Evolutionary conservation across 2,113 vertebrate genomes (phyloP).

Genomic region (Pelodiscus sinensis): DNA sequence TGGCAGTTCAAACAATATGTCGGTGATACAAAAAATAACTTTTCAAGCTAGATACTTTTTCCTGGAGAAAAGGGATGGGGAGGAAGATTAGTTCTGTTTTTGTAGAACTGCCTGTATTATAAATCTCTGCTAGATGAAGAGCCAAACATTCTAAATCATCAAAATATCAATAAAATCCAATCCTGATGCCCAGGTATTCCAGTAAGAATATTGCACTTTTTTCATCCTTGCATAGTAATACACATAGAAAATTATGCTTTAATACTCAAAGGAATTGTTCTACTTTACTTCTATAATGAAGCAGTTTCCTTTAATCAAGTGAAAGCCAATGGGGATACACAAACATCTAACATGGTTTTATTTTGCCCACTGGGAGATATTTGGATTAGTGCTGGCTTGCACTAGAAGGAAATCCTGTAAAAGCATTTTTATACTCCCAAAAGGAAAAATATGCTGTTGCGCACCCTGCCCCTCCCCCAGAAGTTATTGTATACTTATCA

Average conservation of each 20-base stretch:
- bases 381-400: conserved; percentile 82
- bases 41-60: background rate
- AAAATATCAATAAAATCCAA: background rate
- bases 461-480: background rate
- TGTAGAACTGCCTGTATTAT: conserved; percentile 6
- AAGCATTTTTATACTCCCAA: conserved; percentile 70
- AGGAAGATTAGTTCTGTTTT: background rate
- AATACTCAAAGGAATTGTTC: conserved; percentile 54
- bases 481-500: background rate
- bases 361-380: conserved; percentile 72
- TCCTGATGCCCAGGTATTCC: background rate
- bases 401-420: conserved; percentile 73
- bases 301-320: conserved; percentile 71
- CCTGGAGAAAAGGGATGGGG: background rate
- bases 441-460: background rate
- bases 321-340: conserved; percentile 41
- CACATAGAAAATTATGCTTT: conserved; percentile 25
- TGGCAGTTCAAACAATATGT: background rate
- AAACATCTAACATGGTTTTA: conserved; percentile 51
- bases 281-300: conserved; percentile 62
- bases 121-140: conserved; percentile 19
- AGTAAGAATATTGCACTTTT: background rate
- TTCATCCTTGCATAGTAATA: conserved; percentile 18
- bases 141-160: background rate
- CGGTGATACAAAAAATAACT: background rate